Evolutionary conservation across 2,797 vertebrate genomes (phyloP), one percentile per base, ranked within the genome.

Genomic region (Atherinosoma microstoma): DNA sequence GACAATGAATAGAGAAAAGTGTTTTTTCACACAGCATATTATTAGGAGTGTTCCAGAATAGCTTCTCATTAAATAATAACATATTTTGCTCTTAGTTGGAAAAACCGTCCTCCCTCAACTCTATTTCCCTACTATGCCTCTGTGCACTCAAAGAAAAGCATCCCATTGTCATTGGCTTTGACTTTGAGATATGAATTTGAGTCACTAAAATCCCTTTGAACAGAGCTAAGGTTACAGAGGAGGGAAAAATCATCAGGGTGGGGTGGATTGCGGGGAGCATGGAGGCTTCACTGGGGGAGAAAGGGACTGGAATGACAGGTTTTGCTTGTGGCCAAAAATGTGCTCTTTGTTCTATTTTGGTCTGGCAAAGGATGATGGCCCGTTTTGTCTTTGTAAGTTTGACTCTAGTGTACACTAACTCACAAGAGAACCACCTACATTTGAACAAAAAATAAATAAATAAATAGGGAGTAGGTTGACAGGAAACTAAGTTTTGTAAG

Each of bases 331-430:
- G 85, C 79, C 85, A 92, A 73, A 90, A 87, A 90, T 86, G 83
- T 84, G 73, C 76, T 84, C 70, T 80, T 90, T 85, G 87, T 92
- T 91, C 79, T 92, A 89, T 85, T 92, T 90, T 69, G 38, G 82
- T 82, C 73, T 72, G 82, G 86, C 81, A 87, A 77, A 67, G 58
- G 66, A 71, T 51, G 70, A 67, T 35, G 68, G 68, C 72, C 80
- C n/a, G 35, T 72, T 78, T 75, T 86, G 67, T 78, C 66, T 87
- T 73, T 84, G 70, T 61, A 63, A 60, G 35, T 30, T 81, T 71
- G 66, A 89, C 75, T 87, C 65, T 20, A 34, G 82, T 64, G 12
- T 78, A 70, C 78, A 75, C 32, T 51, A 63, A 77, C 69, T 83
- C 80, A 83, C 69, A 76, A 70, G 69, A 36, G 80, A 47, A 83